Percentiles rank a stretch among this genome's conserved stretches.
phyloP scores from a whole-genome alignment of 1,140 invertebrate genomes.

The Orchesella cincta region DNA sequence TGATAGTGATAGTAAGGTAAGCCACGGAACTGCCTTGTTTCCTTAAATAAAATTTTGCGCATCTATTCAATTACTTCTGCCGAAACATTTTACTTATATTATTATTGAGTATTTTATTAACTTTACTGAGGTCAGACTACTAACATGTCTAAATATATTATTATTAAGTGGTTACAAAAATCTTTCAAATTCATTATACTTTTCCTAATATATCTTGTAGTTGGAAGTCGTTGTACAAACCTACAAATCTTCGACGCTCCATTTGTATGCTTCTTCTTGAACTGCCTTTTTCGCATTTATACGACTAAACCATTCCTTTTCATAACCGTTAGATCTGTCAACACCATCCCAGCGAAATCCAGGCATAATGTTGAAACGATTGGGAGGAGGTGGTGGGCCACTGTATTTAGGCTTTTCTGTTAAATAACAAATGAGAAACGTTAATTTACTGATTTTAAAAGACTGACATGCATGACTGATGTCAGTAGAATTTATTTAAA shows the following conservation, averaged over 20 bases:
- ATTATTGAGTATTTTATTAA: no score
- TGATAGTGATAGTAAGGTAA: no score
- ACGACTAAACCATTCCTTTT: conserved; percentile 82
- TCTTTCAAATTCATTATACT: no score
- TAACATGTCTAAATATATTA: no score
- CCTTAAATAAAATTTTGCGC: no score
- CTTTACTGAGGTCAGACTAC: no score
- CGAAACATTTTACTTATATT: no score
- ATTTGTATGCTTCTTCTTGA: conserved; percentile 87
- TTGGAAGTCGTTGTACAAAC: background rate
- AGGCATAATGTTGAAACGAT: conserved; percentile 86
- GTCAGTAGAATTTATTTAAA: conserved; percentile 52
- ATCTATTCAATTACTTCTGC: no score
- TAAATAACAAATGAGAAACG: conserved; percentile 3
- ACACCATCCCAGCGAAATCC: conserved; percentile 98
- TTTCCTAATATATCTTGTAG: background rate
- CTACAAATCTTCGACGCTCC: conserved; percentile 93
- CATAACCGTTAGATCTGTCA: conserved; percentile 94
- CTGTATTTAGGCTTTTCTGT: conserved; percentile 70
- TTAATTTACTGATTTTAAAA: conserved; percentile 2
- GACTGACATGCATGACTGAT: background rate
- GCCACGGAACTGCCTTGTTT: no score
- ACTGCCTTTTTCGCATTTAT: conserved; percentile 74
- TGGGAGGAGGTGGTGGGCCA: conserved; percentile 77
- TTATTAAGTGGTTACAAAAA: no score